phyloP scores from a whole-genome alignment of 2,888 invertebrate species.

The Hydriomena furcata region DNA sequence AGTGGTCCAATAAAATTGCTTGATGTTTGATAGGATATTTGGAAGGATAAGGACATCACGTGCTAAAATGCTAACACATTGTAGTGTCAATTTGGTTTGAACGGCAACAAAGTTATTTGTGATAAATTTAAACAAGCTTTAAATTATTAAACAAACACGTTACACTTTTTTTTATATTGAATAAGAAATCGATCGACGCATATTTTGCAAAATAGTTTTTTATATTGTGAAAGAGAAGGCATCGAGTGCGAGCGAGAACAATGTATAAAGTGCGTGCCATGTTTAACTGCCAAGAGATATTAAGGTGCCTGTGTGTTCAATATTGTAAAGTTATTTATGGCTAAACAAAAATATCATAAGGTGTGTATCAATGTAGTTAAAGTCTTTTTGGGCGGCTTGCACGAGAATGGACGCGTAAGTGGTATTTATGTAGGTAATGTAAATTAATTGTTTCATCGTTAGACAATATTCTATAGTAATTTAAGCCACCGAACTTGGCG shows the following conservation, averaged over 20 bases:
- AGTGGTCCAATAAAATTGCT: too few species aligned
- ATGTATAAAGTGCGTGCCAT: conserved; percentile 66
- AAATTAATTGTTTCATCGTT: too few species aligned
- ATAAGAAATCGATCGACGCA: conserved; percentile 36
- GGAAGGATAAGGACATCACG: too few species aligned
- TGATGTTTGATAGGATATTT: too few species aligned
- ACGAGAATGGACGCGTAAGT: background rate
- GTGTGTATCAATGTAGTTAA: conserved; percentile 11
- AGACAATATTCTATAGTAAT: too few species aligned
- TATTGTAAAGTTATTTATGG: conserved; percentile 54
- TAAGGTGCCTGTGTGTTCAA: conserved; percentile 81
- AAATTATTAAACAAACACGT: conserved; percentile 31
- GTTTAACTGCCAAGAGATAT: conserved; percentile 68
- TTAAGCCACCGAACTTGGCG: too few species aligned
- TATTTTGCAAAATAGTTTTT: conserved; percentile 20
- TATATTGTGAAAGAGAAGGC: conserved; percentile 34
- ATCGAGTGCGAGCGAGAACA: conserved; percentile 44
- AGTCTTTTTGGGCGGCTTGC: conserved; percentile 16
- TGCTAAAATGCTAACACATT: background rate
- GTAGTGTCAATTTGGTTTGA: conserved; percentile 46
- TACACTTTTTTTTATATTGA: conserved; percentile 38
- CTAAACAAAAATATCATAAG: conserved; percentile 49
- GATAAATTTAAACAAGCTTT: conserved; percentile 51
- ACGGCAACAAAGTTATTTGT: conserved; percentile 58
- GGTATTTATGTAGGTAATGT: too few species aligned